Conservation (phyloP, 2,888 invertebrate species). For the Eulithis testata region DNA sequence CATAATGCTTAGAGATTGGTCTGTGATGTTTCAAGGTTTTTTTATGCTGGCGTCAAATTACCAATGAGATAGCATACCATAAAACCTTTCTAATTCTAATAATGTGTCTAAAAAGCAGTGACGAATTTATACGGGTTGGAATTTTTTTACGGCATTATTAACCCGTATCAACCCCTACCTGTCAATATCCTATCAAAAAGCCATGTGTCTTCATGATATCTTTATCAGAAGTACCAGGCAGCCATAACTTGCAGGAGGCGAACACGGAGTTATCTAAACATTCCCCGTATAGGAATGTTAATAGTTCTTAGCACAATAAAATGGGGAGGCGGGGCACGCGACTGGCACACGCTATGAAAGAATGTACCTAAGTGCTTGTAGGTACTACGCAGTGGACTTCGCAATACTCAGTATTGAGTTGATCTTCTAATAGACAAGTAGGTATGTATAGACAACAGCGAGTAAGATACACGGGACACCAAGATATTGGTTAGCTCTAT, state of each 20-base stretch:
- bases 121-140: conserved; percentile 11
- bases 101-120: background rate
- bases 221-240: conserved; percentile 44
- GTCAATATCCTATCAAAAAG: conserved; percentile 44
- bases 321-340: conserved; percentile 68
- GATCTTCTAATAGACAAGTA: background rate
- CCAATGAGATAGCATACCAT: too few species aligned
- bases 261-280: conserved; percentile 73
- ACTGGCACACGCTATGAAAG: conserved; percentile 64
- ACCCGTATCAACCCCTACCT: conserved; percentile 33
- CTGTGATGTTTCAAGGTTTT: background rate
- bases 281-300: conserved; percentile 80
- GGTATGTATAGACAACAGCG: too few species aligned
- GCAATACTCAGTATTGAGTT: conserved; percentile 10
- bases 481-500: too few species aligned
- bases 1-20: background rate
- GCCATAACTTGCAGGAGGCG: conserved; percentile 41
- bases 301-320: conserved; percentile 75
- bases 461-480: too few species aligned
- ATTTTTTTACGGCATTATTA: conserved; percentile 33
- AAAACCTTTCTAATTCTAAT: too few species aligned
- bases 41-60: background rate
- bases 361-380: conserved; percentile 46
- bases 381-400: conserved; percentile 17
- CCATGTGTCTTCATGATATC: conserved; percentile 44